Base-by-base conservation (phyloP, 2,888 invertebrate species). In the Argynnis bischoffii region DNA sequence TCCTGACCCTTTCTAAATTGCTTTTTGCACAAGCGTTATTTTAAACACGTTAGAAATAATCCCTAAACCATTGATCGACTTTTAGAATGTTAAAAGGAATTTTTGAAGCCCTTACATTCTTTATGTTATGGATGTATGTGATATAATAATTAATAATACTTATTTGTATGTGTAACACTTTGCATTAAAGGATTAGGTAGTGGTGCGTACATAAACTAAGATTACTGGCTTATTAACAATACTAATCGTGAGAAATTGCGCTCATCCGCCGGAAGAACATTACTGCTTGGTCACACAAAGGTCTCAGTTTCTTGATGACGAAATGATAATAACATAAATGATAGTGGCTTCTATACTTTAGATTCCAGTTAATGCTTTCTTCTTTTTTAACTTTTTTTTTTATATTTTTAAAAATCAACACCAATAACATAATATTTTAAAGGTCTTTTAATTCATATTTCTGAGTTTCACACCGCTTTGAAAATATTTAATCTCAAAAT, bases 241-340 rank as follows among this genome's bases (percentile, higher is more conserved):
- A 75, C 74, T 80, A 84, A 86, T 86, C 74, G 78, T 75, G 76
- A 78, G 79, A 84, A 87, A 87, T 85, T 82, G 83, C 73, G 72
- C 67, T 74, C 82, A 81, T 86, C 87, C 85, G 84, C 73, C 72
- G 72, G 41, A 68, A 68, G 65, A 51, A 55, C 51, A 66, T 66
- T 60, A 65, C 46, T 56, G 59, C 50, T 41, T 54, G 35, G 35
- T 65, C 55, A 57, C 65, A 68, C 59, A 59, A 66, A 66, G 65
- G 68, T 31, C 55, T 41, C 48, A 54, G 60, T 60, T 53, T 60
- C 60, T 47, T 35, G 54, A 55, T 60, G 59, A 60, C 57, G 59
- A 66, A 66, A 55, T 35, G 16, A 21, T 18, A 51, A 21, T 51
- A 16, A 35, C 18, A 51, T 61, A 35, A 2, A 18, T 51, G 16